These are phyloP conservation scores for Drosophila barbarae DNA, from an alignment of 2,888 invertebrate genomes.

Conservation along the genomic window DNA sequence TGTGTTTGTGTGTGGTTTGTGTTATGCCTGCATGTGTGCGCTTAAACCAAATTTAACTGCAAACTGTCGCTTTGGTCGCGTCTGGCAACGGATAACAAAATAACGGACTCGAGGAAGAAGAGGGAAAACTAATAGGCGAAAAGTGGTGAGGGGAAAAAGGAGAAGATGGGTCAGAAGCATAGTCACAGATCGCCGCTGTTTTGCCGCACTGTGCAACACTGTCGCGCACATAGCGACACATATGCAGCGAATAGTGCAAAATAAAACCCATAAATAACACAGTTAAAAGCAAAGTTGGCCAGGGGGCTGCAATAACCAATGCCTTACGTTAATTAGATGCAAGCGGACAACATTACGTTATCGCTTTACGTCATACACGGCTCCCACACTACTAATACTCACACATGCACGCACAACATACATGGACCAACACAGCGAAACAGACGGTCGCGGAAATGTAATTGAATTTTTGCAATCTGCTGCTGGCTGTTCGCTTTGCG, in stretches of 20 bases:
- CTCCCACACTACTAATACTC: constrained; percentile 29
- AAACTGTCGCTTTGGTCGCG: constrained; percentile 59
- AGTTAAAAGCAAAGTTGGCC: neutral
- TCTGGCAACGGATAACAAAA: constrained; percentile 64
- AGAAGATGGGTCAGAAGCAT: constrained; percentile 6
- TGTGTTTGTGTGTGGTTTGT: constrained; percentile 8
- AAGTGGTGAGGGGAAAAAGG: constrained; percentile 3
- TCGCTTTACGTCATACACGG: constrained; percentile 67
- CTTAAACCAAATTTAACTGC: constrained; percentile 59
- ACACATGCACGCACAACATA: constrained; percentile 20
- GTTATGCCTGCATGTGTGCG: constrained; percentile 15
- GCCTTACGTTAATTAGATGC: constrained; percentile 62
- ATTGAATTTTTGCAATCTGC: constrained; percentile 53
- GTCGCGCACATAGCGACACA: constrained; percentile 65
- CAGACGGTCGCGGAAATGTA: constrained; percentile 68
- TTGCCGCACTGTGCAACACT: constrained; percentile 63
- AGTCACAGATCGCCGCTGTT: constrained; percentile 12
- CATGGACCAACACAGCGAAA: constrained; percentile 40
- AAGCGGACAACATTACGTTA: constrained; percentile 28
- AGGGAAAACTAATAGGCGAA: constrained; percentile 16
- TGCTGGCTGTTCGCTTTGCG: constrained; percentile 13
- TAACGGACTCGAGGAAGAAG: constrained; percentile 17
- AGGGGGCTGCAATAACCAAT: constrained; percentile 57
- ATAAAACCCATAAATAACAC: constrained; percentile 35
- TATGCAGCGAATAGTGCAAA: constrained; percentile 62